phyloP scores from a whole-genome alignment of 2,113 vertebrate genomes.

The Narcine bancroftii region DNA sequence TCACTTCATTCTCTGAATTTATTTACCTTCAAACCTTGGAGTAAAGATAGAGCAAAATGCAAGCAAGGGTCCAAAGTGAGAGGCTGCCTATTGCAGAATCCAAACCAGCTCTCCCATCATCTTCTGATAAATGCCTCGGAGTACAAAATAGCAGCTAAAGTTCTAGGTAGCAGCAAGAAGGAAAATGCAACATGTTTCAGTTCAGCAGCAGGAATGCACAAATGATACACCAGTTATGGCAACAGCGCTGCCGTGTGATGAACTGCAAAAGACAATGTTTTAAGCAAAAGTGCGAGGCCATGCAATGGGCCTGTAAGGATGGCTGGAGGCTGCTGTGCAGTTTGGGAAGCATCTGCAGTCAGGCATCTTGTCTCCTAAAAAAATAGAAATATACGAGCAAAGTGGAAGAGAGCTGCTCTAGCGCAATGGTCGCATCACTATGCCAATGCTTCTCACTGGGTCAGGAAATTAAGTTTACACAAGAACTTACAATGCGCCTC shows the following conservation, averaged over 20 bases:
- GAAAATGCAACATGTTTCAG: background rate
- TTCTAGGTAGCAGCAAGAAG: background rate
- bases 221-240: background rate
- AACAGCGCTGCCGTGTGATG: background rate
- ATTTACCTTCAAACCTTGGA: background rate
- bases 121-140: background rate
- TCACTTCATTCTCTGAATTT: background rate
- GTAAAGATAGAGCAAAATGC: background rate
- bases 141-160: background rate
- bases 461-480: conserved; percentile 30
- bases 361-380: background rate
- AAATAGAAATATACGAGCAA: background rate
- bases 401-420: background rate
- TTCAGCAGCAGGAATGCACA: background rate
- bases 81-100: background rate
- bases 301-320: background rate
- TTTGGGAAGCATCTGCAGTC: background rate
- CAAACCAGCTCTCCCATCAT: too few species aligned
- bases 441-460: background rate
- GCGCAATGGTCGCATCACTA: background rate
- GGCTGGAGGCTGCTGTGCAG: too few species aligned
- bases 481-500: conserved; percentile 29
- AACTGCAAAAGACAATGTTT: background rate
- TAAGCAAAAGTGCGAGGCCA: background rate
- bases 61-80: background rate